Evolutionary conservation across 2,113 vertebrate genomes (phyloP), one percentile per base, ranked within the genome.

Genomic region (Argyrosomus japonicus): DNA sequence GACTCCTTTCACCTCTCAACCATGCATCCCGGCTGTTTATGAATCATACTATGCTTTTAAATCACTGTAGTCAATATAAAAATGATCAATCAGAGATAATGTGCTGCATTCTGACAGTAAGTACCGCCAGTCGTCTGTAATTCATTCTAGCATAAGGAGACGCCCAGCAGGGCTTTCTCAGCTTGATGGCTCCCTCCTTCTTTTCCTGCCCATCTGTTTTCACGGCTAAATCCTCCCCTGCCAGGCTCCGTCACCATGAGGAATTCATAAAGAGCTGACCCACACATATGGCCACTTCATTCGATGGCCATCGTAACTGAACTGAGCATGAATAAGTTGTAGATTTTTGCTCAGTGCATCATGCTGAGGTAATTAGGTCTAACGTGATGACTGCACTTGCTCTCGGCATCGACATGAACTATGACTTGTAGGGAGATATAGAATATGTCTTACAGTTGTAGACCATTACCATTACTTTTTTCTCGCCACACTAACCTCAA

Each of bases 121-220:
- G 76, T 79, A 65, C 75, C n/a, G 77, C 71, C 84, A 86, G 89
- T 82, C 74, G 57, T 86, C 82, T 73, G 68, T 82, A 89, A 88
- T 86, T 88, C 72, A 80, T 88, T 85, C 69, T 75, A 40, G 67
- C 86, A 82, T 87, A 89, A 91, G 88, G 86, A 89, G 90, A 89
- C 57, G 13, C 79, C 78, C 87, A 90, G 86, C 87, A 68, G 79
- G 87, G 69, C 83, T 81, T 82, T 88, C 89, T 90, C 91, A 92
- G 91, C 90, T 86, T 91, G 92, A 92, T 60, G 67, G 82, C 86
- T 91, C 84, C 82, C 79, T 86, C 90, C 80, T 89, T 79, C 85
- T 92, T 83, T 89, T 91, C 90, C 85, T 79, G 89, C 85, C 92
- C 92, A 92, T 94, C 93, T 93, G 92, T 90, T 93, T 87, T 81